Evolutionary conservation across 2,797 vertebrate genomes (phyloP).

Genomic region (Myotis planiceps): DNA sequence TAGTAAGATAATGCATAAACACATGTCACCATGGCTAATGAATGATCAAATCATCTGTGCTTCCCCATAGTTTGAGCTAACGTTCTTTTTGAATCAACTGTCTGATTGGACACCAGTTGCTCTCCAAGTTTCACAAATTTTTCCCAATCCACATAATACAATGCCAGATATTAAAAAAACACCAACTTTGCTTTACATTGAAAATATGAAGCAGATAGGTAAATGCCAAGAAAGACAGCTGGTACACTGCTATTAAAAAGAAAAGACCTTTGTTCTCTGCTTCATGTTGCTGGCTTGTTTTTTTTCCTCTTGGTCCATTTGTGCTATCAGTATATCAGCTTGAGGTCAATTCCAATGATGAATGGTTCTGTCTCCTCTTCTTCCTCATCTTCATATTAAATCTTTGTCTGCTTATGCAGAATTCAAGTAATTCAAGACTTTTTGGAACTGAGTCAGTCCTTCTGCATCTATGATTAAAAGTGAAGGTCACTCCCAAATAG

Average conservation of each 20-base stretch:
- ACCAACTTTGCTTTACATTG: not conserved
- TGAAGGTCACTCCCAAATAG: slow-evolving; percentile 30
- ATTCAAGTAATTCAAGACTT: slow-evolving; percentile 52
- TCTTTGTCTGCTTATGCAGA: slow-evolving; percentile 16
- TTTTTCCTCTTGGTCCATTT: not conserved
- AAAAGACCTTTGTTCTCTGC: not conserved
- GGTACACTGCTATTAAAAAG: not conserved
- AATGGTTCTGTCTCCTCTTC: slow-evolving; percentile 17
- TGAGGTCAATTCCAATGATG: slow-evolving; percentile 47
- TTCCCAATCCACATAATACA: not conserved
- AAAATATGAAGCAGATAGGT: not conserved
- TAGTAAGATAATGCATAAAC: not conserved
- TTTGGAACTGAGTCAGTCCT: not conserved
- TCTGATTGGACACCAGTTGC: not conserved
- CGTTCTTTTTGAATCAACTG: not conserved
- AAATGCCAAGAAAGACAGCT: not conserved
- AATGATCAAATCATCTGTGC: not conserved
- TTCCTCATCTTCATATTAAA: slow-evolving; percentile 37
- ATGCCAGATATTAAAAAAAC: not conserved
- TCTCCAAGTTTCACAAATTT: not conserved
- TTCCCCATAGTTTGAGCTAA: not conserved
- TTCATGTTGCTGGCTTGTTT: not conserved
- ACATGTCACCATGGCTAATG: not conserved
- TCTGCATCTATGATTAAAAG: slow-evolving; percentile 35
- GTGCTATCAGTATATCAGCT: not conserved